Base-by-base conservation (phyloP, 64 coral and sea anemone genomes). In the Stichodactyla mertensii region DNA sequence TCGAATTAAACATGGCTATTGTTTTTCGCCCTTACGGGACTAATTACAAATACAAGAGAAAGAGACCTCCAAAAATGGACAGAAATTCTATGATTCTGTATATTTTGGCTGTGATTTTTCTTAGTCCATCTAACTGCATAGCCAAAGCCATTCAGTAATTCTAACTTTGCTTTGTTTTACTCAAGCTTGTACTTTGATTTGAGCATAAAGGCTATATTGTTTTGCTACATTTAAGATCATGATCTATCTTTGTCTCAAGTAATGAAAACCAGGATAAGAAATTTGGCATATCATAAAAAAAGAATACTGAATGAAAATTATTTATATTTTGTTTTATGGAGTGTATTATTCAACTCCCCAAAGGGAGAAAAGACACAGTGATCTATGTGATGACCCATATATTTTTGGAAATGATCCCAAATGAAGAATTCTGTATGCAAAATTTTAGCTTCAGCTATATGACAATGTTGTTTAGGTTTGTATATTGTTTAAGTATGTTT, bases 1-100 rank as follows among this genome's bases (percentile, higher is more conserved):
- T 81, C 78, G 53, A 81, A 81, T 81, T 81, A 81, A 81, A 53
- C 78, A 20, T 74, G 22, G 69, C 69, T 74, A 74, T 74, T 31
- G 11, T 31, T 36, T 74, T 74, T 74, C 64, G 19, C 69, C 62
- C 22, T 66, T 66, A 18, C 62, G 62, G 18, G 19, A 18, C 12
- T 23, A 74, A 74, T 11, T 74, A 10, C 27, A 69, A 22, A 69
- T 69, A 22, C 27, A 6, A 5, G 26, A 1, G 66, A 71, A 23
- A 27, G 12, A 28, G n/a, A 7, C 69, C 27, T 7, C 69, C 69
- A 74, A 74, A 74, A 69, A 13, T 66, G 62, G 62, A n/a, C 16
- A 7, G 12, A 74, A 74, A 5, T 8, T 69, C 16, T 61, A 20
- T n/a, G 8, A 66, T 9, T 66, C 62, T 10, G 19, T n/a, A 66